These are phyloP conservation scores for Brachionus rubens DNA, from an alignment of 1,140 invertebrate genomes.

Conservation along the genomic window DNA sequence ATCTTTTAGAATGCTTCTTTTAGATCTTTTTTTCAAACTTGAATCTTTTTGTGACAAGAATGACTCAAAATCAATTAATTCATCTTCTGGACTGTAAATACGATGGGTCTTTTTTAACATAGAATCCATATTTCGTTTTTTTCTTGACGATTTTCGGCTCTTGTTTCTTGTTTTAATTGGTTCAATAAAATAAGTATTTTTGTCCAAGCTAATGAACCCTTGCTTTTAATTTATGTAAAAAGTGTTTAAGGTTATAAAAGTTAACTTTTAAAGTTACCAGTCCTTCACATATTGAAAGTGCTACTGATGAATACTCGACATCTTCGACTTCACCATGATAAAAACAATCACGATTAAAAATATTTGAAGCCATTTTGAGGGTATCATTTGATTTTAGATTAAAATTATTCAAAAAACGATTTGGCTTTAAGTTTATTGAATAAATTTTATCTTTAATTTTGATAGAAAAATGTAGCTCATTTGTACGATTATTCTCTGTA, in stretches of 20 bases:
- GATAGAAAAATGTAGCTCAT: too few relatives aligned
- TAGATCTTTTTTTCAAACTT: background rate
- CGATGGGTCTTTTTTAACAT: background rate
- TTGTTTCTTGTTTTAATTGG: background rate
- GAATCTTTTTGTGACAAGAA: background rate
- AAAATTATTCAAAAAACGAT: too few relatives aligned
- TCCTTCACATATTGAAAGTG: constrained; percentile 24
- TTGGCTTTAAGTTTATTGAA: too few relatives aligned
- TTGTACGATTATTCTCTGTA: too few relatives aligned
- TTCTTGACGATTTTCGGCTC: background rate
- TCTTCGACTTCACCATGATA: constrained; percentile 11
- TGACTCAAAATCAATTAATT: background rate
- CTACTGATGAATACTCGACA: background rate
- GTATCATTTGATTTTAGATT: too few relatives aligned
- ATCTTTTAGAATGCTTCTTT: constrained; percentile 66
- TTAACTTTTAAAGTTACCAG: background rate
- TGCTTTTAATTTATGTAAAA: background rate
- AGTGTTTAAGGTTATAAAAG: too few relatives aligned
- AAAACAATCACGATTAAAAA: background rate
- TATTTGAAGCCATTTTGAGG: too few relatives aligned
- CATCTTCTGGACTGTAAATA: background rate
- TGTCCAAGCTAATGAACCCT: background rate
- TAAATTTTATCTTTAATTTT: too few relatives aligned
- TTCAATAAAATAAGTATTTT: constrained; percentile 4
- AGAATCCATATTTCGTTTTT: background rate